These are phyloP conservation scores for Pogonocichla stellata DNA, from an alignment of 2,113 vertebrate genomes.

Conservation along the genomic window DNA sequence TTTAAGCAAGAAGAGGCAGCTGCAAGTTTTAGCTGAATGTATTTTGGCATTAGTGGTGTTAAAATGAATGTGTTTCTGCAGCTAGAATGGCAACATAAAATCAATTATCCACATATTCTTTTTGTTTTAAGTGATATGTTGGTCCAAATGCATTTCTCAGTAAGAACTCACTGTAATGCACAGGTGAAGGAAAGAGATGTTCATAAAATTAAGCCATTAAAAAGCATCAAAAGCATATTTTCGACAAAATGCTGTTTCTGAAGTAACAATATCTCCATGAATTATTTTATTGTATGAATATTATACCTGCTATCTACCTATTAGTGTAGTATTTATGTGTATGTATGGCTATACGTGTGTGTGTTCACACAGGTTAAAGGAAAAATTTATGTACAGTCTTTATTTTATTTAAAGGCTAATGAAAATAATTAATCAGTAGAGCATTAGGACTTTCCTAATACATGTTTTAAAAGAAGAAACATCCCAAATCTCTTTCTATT, in stretches of 20 bases:
- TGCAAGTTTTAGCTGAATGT: background rate
- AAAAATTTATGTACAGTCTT: background rate
- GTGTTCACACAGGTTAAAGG: background rate
- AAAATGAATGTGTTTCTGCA: background rate
- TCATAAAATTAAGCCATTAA: background rate
- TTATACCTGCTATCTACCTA: background rate
- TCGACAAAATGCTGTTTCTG: background rate
- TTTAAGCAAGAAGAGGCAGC: background rate
- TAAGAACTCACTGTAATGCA: background rate
- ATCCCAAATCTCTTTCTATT: background rate
- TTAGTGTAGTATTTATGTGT: background rate
- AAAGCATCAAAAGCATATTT: background rate
- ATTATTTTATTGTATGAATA: background rate
- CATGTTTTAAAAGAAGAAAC: background rate
- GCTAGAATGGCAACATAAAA: background rate
- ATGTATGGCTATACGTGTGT: fast-evolving
- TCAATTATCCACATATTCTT: background rate
- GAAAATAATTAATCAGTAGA: background rate
- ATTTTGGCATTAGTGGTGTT: background rate
- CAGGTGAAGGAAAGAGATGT: background rate
- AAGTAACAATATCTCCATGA: background rate
- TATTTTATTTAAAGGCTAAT: background rate
- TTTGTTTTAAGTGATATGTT: background rate
- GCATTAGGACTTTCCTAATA: background rate
- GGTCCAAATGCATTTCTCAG: background rate